Base-by-base conservation (phyloP, 2,888 invertebrate species). In the Heliconius hortense region DNA sequence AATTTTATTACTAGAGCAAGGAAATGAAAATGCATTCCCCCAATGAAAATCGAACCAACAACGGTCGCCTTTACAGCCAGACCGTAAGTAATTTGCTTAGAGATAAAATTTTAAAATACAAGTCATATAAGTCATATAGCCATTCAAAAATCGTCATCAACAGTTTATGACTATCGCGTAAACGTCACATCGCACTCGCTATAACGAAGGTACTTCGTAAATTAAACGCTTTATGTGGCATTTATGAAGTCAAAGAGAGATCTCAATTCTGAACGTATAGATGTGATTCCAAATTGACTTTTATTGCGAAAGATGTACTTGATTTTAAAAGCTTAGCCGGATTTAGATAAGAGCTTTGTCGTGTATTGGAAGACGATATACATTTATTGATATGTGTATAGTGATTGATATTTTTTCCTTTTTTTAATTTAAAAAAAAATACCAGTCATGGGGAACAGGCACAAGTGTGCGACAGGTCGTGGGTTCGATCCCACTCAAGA, bases 161-260 rank as follows among this genome's bases (percentile, higher is more conserved):
- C 81, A 76, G 72, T 80, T 82, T 82, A 64, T 80, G 82, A 56
- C 75, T 78, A 75, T 69, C 73, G 67, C 79, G 78, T 84, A 82
- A 85, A 85, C 66, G 82, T 82, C 84, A 74, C 78, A 76, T 83
- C 68, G 84, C 82, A 82, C 84, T 81, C 76, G 80, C 81, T 83
- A 81, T 82, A 81, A 82, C 81, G 82, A 82, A 84, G 82, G 81
- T 73, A 75, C 56, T 78, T 78, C 78, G 82, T 86, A 86, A 85
- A 85, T 86, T 85, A 84, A 82, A 75, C 64, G 75, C 81, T 85
- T 85, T 83, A 85, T 83, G 82, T 81, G 81, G 77, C 82, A 79
- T 85, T 85, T 85, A 85, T 84, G 82, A 82, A 82, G 82, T 83
- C 83, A 80, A 78, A 82, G 80, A 77, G 80, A 76, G 79, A 82